Evolutionary conservation across 2,113 vertebrate genomes (phyloP).

Genomic region (Triplophysa rosa): DNA sequence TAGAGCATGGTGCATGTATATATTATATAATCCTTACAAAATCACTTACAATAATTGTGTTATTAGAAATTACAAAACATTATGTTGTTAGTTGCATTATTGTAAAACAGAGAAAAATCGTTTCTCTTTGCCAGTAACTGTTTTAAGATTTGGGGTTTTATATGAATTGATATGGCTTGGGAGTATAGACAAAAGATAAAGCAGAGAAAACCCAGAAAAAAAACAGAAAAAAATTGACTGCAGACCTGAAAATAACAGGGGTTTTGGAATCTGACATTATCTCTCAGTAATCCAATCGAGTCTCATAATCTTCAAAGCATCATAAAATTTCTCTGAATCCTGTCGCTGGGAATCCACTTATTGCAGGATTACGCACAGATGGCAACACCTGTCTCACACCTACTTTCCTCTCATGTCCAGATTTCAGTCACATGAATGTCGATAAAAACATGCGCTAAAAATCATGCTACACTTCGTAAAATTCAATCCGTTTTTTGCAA

Average conservation of each 20-base stretch:
- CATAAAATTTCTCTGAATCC: background rate
- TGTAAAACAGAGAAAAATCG: no score
- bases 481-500: background rate
- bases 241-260: slow-evolving; percentile 17
- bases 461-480: background rate
- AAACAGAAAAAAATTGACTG: background rate
- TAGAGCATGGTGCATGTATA: background rate
- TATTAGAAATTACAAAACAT: background rate
- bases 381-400: background rate
- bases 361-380: background rate
- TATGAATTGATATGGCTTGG: background rate
- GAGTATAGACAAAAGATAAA: background rate
- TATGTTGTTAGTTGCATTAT: background rate
- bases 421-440: slow-evolving; percentile 15
- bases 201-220: no score
- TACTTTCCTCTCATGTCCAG: background rate
- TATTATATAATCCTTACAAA: background rate
- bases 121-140: no score
- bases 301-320: slow-evolving; percentile 9
- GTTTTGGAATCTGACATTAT: slow-evolving; percentile 19
- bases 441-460: background rate
- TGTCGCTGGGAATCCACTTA: slow-evolving; percentile 26
- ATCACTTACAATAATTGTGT: background rate
- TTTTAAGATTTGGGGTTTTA: background rate
- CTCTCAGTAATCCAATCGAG: slow-evolving; percentile 38